Base-by-base conservation (phyloP, 2,888 invertebrate species). In the Eupithecia vulgata region DNA sequence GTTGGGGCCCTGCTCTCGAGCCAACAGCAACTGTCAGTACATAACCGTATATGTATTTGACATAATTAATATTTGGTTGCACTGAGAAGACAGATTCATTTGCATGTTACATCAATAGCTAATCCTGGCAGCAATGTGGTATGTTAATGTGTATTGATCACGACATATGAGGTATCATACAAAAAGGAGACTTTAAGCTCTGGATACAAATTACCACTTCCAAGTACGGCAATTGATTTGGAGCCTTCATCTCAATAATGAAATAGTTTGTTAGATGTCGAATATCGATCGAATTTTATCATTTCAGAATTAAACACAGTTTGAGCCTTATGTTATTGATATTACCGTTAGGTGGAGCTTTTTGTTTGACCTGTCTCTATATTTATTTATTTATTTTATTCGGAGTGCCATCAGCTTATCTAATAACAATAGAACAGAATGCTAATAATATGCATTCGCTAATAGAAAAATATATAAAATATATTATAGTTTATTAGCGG, bases 101-200 rank as follows among this genome's bases (percentile, higher is more conserved):
- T 64, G 62, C 62, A 64, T 64, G 62, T 64, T 37, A 64, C 62
- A 64, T 64, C 62, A 64, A 64, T 64, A 64, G 62, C 62, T 35
- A 64, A 64, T 64, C 62, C 35, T 12, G 62, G 37, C 35, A 64
- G 21, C 62, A 64, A 37, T 64, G 17, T 12, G 10, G 37, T 37
- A 21, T 64, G 34, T n/a, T 35, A 35, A 37, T 64, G n/a, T 21
- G 35, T 64, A 64, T 37, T 64, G 62, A 64, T 64, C 37, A 64
- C 10, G 8, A 21, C 52, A 25, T 25, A 21, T 25, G 52, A 25
- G 10, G 52, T 48, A 8, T 8, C 7, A 48, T n/a, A 42, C 5
- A 8, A 25, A 21, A 21, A 25, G 21, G 57, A 25, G 21, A 25
- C 57, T 12, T 25, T 13, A 57, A 21, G 25, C 57, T 1, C 1